Evolutionary conservation across 2,888 invertebrate genomes (phyloP).

Genomic region (Euclidia mi): DNA sequence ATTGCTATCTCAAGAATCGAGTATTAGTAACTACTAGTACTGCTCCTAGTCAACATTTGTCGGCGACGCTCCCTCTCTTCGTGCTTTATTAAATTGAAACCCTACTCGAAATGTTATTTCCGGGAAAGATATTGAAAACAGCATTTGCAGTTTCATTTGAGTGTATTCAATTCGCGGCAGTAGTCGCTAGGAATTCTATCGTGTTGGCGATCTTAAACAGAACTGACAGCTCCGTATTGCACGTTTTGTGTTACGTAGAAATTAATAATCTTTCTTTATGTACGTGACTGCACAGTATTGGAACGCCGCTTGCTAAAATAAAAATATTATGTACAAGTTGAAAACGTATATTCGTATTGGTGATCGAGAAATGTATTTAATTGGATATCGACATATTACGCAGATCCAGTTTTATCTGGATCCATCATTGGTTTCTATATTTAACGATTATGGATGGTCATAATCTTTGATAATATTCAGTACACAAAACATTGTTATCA

Average conservation of each 20-base stretch:
- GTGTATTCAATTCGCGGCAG: conserved; percentile 41
- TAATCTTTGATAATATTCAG: too few relatives aligned
- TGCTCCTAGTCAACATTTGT: conserved; percentile 33
- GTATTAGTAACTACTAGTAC: conserved; percentile 45
- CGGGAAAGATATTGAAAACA: conserved; percentile 54
- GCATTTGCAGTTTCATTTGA: conserved; percentile 52
- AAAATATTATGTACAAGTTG: background rate
- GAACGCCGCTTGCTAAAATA: background rate
- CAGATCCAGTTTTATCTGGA: too few relatives aligned
- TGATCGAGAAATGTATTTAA: too few relatives aligned
- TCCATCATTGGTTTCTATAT: too few relatives aligned
- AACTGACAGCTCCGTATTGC: conserved; percentile 11
- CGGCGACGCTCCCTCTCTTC: conserved; percentile 30
- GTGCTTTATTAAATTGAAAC: conserved; percentile 59
- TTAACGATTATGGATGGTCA: too few relatives aligned
- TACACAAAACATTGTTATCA: too few relatives aligned
- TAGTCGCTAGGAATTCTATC: conserved; percentile 33
- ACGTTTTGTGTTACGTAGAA: conserved; percentile 1
- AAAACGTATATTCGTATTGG: too few relatives aligned
- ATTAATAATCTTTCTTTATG: conserved; percentile 15
- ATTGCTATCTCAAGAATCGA: conserved; percentile 27
- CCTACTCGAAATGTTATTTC: conserved; percentile 49
- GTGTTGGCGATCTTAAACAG: conserved; percentile 39
- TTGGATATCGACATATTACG: too few relatives aligned
- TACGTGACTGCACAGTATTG: background rate